Evolutionary conservation across 1,140 invertebrate species (phyloP), one percentile per base, ranked within the genome.

Genomic region (Drosophila burlai): DNA sequence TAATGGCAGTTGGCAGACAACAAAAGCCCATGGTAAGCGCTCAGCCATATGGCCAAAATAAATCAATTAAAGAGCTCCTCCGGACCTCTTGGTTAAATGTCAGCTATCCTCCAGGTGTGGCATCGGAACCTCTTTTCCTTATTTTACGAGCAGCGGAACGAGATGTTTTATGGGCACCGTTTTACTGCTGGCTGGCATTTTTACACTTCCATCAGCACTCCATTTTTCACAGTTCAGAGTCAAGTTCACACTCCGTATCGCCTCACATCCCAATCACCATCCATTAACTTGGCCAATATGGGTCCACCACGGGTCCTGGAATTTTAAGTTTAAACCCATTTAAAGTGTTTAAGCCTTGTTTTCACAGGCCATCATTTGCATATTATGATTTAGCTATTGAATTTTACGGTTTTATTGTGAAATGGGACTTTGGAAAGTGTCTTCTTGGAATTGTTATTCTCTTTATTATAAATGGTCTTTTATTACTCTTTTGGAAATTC

Each of bases 1-100:
- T 89, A 71, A 84, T 89, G 77, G 65, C 59, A 73, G 45, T 73
- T 43, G 60, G 63, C 84, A 89, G 84, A 87, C 83, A 83, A 87
- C 84, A 87, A 87, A 71, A 73, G 61, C 68, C 43, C 18, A 50
- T 63, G 73, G 84, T 87, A 84, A 89, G 83, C 45, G 42, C 43
- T 36, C 15, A 10, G 54, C 58, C 65, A 78, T 71, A 78, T 79
- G 75, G 58, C 65, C 52, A 24, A 64, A 72, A 59, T 72, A 79
- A 79, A 72, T 79, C 76, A 79, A 79, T 79, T 79, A 79, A 52
- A 71, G 49, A 71, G 57, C 58, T 60, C 58, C 26, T 26, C 15
- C 46, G 67, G 34, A 55, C 46, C 49, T 73, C 24, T 61, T 26
- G 38, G 31, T 31, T 38, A n/a, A n/a, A 58, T 45, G 67, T 42